These are phyloP conservation scores for Cisticola juncidis DNA, from an alignment of 2,113 vertebrate genomes.

Conservation along the genomic window DNA sequence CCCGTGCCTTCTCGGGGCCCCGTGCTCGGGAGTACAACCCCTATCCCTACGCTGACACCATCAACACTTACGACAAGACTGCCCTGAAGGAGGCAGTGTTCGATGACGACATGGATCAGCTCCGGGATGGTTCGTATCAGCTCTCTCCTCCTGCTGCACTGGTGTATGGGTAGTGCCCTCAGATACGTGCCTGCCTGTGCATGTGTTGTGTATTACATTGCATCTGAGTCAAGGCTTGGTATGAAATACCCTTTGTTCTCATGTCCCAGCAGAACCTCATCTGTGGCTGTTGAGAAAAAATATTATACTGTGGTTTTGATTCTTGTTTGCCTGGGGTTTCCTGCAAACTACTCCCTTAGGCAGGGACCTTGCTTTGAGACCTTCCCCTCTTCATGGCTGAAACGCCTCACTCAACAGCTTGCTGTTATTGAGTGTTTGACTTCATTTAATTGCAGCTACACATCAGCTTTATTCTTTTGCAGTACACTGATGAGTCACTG, in stretches of 20 bases:
- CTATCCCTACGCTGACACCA: conserved; percentile 88
- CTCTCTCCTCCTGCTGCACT: not conserved
- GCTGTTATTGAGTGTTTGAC: not conserved
- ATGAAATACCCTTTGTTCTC: not conserved
- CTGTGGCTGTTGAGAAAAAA: not conserved
- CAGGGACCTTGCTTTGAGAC: not conserved
- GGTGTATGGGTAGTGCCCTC: not conserved
- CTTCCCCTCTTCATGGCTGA: not conserved
- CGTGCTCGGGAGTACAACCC: conserved; percentile 90
- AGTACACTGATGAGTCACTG: conserved; percentile 15
- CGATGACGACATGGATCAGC: conserved; percentile 96
- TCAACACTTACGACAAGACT: conserved; percentile 92
- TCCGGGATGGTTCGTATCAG: conserved; percentile 86
- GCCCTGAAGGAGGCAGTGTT: conserved; percentile 97
- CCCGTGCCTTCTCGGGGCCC: conserved; percentile 87
- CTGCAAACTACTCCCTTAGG: not conserved
- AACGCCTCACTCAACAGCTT: not conserved
- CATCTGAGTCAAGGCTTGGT: not conserved
- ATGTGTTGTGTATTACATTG: not conserved
- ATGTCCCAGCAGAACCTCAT: not conserved
- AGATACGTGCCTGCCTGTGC: not conserved
- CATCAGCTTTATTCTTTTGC: not conserved
- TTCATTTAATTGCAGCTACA: not conserved
- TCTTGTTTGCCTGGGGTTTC: not conserved
- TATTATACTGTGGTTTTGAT: not conserved